These are phyloP conservation scores for Eidolon helvum DNA, from an alignment of 2,113 vertebrate species.

Conservation along the genomic window DNA sequence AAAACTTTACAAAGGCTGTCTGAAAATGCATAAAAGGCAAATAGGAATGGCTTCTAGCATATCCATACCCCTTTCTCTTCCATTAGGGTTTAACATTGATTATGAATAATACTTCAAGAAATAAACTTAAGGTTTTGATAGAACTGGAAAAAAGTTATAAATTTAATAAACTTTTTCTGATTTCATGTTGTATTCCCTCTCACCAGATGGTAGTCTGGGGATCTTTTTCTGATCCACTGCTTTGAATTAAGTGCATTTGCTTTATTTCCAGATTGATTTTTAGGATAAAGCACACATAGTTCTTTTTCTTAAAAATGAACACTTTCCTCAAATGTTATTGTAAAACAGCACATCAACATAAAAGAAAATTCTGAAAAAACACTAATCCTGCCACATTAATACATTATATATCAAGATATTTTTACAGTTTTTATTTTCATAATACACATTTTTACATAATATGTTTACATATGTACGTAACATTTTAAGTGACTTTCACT, in stretches of 20 bases:
- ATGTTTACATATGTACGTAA: background rate
- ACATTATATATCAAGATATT: background rate
- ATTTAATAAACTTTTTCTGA: background rate
- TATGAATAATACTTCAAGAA: background rate
- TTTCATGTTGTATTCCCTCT: background rate
- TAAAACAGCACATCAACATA: background rate
- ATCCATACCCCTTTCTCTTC: background rate
- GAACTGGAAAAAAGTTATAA: background rate
- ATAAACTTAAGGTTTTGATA: background rate
- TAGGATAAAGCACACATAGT: background rate
- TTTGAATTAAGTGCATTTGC: background rate
- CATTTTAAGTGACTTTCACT: slow-evolving; percentile 28
- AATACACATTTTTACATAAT: background rate
- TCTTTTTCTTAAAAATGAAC: background rate
- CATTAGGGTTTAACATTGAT: background rate
- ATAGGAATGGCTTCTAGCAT: background rate
- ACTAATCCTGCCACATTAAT: background rate
- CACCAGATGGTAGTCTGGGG: background rate
- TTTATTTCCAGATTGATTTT: background rate
- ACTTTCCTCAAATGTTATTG: background rate
- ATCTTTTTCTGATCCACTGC: background rate
- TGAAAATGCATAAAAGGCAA: background rate
- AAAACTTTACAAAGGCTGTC: background rate
- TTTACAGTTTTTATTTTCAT: background rate
- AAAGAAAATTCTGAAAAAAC: background rate